Percentiles rank a stretch among this genome's conserved stretches.
Evolutionary conservation across 2,888 invertebrate genomes (phyloP).

Genomic region (Catonia carolina): DNA sequence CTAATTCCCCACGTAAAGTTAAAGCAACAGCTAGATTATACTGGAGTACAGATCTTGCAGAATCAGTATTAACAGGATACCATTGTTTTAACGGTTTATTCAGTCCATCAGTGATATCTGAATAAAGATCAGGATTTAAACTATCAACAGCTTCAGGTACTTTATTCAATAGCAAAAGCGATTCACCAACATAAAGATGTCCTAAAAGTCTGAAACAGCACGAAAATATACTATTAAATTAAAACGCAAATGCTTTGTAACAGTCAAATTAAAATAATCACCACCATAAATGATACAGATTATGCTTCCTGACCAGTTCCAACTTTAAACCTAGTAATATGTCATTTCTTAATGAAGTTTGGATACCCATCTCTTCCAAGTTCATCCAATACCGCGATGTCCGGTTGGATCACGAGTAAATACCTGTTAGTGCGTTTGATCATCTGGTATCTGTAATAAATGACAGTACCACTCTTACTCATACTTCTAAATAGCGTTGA

Average conservation of each 20-base stretch:
- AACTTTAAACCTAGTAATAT: no score
- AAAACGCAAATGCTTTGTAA: neutral
- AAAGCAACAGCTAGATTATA: constrained; percentile 74
- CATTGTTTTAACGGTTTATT: constrained; percentile 44
- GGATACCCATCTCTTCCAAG: no score
- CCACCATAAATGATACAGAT: neutral
- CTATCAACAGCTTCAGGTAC: constrained; percentile 77
- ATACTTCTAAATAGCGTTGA: no score
- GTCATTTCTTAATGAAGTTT: no score
- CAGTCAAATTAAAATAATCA: neutral
- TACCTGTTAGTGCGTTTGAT: no score
- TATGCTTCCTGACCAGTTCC: no score
- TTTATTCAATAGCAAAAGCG: constrained; percentile 72
- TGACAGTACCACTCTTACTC: no score
- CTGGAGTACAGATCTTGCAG: constrained; percentile 62
- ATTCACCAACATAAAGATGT: constrained; percentile 85
- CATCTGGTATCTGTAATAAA: no score
- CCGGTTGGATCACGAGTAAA: no score
- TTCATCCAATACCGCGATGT: no score
- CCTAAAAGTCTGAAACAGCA: constrained; percentile 62
- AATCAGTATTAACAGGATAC: constrained; percentile 56
- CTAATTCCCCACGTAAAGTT: constrained; percentile 65
- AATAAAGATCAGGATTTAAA: constrained; percentile 68
- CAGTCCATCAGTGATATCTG: constrained; percentile 46
- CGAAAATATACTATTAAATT: constrained; percentile 1